Conservation (phyloP, 2,888 invertebrate species). For the Drosophila algonquin region DNA sequence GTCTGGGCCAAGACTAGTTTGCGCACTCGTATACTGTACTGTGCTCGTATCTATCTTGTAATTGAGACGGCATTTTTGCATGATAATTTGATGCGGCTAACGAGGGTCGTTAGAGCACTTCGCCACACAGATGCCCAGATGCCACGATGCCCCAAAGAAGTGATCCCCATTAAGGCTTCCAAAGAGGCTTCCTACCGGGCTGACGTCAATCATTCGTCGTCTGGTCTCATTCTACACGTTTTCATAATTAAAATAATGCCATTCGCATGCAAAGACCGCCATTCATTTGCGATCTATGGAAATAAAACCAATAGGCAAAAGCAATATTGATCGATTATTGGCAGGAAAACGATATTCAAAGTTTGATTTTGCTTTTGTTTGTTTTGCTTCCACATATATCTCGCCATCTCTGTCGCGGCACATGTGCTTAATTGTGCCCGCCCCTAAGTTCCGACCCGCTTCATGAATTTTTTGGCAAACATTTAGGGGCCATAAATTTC, state of each 20-base stretch:
- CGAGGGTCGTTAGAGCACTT: slow-evolving; percentile 50
- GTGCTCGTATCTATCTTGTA: slow-evolving; percentile 45
- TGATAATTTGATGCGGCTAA: slow-evolving; percentile 49
- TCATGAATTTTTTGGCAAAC: slow-evolving; percentile 45
- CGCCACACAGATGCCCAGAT: neutral
- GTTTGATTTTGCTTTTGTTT: slow-evolving; percentile 20
- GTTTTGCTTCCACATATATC: neutral
- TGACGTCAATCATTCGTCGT: slow-evolving; percentile 40
- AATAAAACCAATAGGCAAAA: slow-evolving; percentile 20
- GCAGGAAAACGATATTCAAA: slow-evolving; percentile 24
- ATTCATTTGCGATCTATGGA: slow-evolving; percentile 14
- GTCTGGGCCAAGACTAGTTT: slow-evolving; percentile 22
- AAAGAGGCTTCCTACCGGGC: slow-evolving; percentile 18
- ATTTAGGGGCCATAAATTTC: slow-evolving; percentile 54
- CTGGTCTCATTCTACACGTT: slow-evolving; percentile 8
- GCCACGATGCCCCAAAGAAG: neutral
- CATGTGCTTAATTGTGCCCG: slow-evolving; percentile 29
- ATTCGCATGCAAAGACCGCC: slow-evolving; percentile 35
- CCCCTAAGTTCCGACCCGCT: slow-evolving; percentile 11
- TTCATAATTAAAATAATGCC: slow-evolving; percentile 15
- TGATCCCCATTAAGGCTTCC: slow-evolving; percentile 34
- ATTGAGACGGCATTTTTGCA: slow-evolving; percentile 76
- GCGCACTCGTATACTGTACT: slow-evolving; percentile 10
- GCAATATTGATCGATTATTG: slow-evolving; percentile 38
- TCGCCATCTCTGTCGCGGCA: slow-evolving; percentile 29